A percentile compares a stretch with the other conserved stretches of the same genome.
Evolutionary conservation across 2,113 vertebrate species (phyloP).

Genomic region (Corythaeola cristata): DNA sequence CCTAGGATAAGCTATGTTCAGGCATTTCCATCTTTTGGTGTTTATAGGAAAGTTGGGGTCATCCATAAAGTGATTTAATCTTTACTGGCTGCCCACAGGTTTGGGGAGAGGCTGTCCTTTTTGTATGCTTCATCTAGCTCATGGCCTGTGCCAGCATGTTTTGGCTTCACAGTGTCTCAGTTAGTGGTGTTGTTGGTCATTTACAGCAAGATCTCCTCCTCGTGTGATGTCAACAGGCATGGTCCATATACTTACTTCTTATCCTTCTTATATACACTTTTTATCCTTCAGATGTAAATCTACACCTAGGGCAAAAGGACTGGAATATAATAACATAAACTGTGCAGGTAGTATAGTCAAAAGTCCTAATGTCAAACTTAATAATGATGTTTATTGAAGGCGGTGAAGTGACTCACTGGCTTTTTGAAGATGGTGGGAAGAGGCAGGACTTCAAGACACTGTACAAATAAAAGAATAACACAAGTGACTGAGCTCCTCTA

Average conservation of each 20-base stretch:
- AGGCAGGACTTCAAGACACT: neutral
- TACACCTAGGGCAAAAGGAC: neutral
- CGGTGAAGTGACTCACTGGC: neutral
- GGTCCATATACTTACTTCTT: neutral
- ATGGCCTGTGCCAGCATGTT: neutral
- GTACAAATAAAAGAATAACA: neutral
- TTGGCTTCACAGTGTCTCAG: fast-evolving
- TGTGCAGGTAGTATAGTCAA: neutral
- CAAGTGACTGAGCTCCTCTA: neutral
- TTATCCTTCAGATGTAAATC: neutral
- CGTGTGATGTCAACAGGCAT: fast-evolving
- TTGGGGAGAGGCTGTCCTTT: neutral
- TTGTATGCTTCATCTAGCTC: neutral
- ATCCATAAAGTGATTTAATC: neutral
- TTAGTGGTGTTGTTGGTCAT: neutral
- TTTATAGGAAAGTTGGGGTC: neutral
- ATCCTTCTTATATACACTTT: neutral
- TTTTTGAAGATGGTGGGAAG: neutral
- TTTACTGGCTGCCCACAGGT: neutral
- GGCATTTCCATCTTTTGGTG: neutral
- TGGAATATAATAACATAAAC: neutral
- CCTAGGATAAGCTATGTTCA: neutral
- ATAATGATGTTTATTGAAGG: neutral
- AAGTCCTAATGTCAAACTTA: neutral
- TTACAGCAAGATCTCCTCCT: neutral